Base-by-base conservation (phyloP, 2,113 vertebrate genomes). In the Colius striatus region DNA sequence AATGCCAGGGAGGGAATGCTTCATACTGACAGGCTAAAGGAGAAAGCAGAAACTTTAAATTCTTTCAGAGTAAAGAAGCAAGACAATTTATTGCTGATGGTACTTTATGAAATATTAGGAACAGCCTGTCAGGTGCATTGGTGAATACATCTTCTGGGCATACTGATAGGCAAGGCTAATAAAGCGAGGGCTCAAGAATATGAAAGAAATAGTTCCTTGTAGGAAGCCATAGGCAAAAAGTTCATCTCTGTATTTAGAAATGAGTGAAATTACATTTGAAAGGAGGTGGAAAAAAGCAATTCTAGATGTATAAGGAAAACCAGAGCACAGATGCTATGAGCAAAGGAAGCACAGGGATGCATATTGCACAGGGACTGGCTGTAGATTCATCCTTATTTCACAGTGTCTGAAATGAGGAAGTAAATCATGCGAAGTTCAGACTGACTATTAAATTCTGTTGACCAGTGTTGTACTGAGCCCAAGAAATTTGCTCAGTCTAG, bases 41-140 rank as follows among this genome's bases (percentile, higher is more conserved):
- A 86, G 50, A 62, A 26, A 76, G 22, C 16, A 61, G 34, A 86
- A 87, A 61, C 14, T 77, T 62, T 30, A 29, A 91, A 54, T 83
- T 81, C n/a, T 58, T 61, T 80, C 38, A 55, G 34, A 74, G 26
- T 71, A 73, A 73, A 57, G 78, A 72, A 91, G 43, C 62, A 79
- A 54, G 34, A 60, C 34, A 70, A 41, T 63, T 84, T 1, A 32
- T 75, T 86, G 63, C 67, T 87, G 55, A 30, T 66, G 38, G 23
- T 55, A 51, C 57, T 79, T 68, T 6, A 90, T 63, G 61, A 94
- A 65, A 54, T 77, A 74, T 74, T 81, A 38, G 81, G 89, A 91
- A 41, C 41, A 91, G 20, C 54, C 20, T 73, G 73, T 87, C 60
- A 86, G 54, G 47, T 73, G 32, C 20, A 12, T 51, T 54, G 41